A percentile compares a stretch with the other conserved stretches of the same genome.
Conservation (phyloP, 2,888 invertebrate genomes). For the Amiota minor region DNA sequence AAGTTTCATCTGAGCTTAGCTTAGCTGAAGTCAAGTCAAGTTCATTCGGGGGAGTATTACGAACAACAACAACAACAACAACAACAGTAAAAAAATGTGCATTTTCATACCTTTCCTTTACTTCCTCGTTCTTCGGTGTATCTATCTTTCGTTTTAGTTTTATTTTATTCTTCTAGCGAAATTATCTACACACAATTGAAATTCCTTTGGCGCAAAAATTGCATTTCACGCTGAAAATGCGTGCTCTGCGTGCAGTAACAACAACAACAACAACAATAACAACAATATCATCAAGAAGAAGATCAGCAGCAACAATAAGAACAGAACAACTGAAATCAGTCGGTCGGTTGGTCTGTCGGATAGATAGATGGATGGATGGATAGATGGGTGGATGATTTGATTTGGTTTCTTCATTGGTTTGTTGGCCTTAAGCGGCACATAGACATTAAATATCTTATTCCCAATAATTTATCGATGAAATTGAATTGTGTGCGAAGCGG, state of each 20-base stretch:
- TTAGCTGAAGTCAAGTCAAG: neutral
- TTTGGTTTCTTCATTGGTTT: no score
- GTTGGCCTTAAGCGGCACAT: no score
- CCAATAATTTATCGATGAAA: no score
- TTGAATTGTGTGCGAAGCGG: no score
- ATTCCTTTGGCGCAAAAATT: constrained; percentile 69
- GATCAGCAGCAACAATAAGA: constrained; percentile 26
- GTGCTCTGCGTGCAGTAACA: constrained; percentile 70
- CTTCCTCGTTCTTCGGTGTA: neutral
- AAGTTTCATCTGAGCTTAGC: constrained; percentile 33
- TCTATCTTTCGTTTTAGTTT: constrained; percentile 11
- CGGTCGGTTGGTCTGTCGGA: neutral
- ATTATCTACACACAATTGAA: constrained; percentile 58
- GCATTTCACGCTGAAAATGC: constrained; percentile 72
- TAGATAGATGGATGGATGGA: constrained; percentile 15
- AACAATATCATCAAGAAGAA: constrained; percentile 28
- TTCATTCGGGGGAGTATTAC: constrained; percentile 55
- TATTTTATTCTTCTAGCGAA: constrained; percentile 31
- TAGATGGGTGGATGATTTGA: neutral
- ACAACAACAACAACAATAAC: constrained; percentile 41
- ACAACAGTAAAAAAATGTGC: neutral
- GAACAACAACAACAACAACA: neutral
- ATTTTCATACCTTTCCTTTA: neutral
- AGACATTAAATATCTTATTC: no score
- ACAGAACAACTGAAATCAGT: constrained; percentile 25